phyloP scores from a whole-genome alignment of 2,797 vertebrate genomes.

The Gadopsis bispinosus region DNA sequence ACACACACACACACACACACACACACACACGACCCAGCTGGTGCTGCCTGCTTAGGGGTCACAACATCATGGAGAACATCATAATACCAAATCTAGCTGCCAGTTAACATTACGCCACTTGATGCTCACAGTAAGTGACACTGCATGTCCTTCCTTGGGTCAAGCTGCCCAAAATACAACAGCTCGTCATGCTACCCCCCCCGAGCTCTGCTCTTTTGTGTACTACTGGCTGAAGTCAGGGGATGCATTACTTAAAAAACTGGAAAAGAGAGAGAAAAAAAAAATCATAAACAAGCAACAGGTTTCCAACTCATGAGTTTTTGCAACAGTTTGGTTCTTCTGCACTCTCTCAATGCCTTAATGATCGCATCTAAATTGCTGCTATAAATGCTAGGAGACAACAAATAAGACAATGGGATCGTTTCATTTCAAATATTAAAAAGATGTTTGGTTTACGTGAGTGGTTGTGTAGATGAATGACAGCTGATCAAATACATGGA shows the following conservation, averaged over 20 bases:
- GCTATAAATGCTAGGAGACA: too few species aligned
- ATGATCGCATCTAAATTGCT: too few species aligned
- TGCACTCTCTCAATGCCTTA: not conserved
- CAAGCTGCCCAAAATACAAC: slow-evolving; percentile 33
- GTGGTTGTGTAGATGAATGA: too few species aligned
- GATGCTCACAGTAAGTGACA: slow-evolving; percentile 51
- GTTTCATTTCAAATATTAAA: too few species aligned
- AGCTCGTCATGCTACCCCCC: not conserved
- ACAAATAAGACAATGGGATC: too few species aligned
- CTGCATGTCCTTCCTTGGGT: slow-evolving; percentile 40
- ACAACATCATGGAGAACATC: slow-evolving; percentile 12
- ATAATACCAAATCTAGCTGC: slow-evolving; percentile 33
- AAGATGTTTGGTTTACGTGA: too few species aligned
- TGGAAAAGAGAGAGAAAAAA: not conserved
- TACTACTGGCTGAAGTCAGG: not conserved
- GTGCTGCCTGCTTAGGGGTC: slow-evolving; percentile 28
- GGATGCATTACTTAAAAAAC: not conserved
- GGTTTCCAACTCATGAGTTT: not conserved
- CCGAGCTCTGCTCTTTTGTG: slow-evolving; percentile 2
- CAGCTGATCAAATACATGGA: not conserved
- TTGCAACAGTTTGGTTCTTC: not conserved
- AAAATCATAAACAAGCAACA: not conserved
- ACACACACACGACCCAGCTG: slow-evolving; percentile 47
- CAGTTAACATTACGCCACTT: slow-evolving; percentile 33
- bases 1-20: not conserved